Evolutionary conservation across 2,888 invertebrate species (phyloP), one percentile per base, ranked within the genome.

Genomic region (Nezara viridula): DNA sequence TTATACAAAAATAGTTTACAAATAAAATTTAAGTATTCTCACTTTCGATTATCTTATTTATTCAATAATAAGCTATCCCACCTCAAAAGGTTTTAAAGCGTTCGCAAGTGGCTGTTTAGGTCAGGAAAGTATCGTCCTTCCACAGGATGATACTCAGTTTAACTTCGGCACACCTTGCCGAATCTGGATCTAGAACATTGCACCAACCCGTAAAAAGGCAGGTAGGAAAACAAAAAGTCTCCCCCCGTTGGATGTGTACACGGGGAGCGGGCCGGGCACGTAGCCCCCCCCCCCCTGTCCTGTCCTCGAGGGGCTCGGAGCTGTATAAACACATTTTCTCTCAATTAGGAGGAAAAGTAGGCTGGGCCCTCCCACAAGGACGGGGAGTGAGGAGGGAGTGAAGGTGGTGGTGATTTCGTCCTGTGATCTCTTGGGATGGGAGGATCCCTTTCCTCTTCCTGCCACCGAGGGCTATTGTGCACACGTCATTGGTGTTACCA

Each of bases 341-440:
- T 81, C 81, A 81, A 81, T 81, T n/a, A 44, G 44, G n/a, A 44
- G 81, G 44, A 81, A 81, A 81, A 81, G 81, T 81, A 81, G 81
- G 81, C 81, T 44, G 44, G 37, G 81, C 81, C 81, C 66, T 44
- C 81, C 81, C 81, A 81, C 44, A 81, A 81, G 81, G 77, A 40
- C 77, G 10, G 6, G 3, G 32, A 4, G 2, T 24, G 21, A 5
- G n/a, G 21, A n/a, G 37, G 4, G 16, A n/a, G 5, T 5, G 44
- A 44, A 44, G 10, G 5, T 5, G 5, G 5, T 10, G 7, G 44
- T 44, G 44, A 44, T 44, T n/a, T n/a, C 60, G 0, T 27, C 60
- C 27, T 32, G 27, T 60, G 14, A 60, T 60, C 60, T 60, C 60
- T 14, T 27, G 27, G 55, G 14, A 7, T 10, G 9, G 10, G n/a